Conservation (phyloP, 2,113 vertebrate genomes). For the Lamprologus callipterus region DNA sequence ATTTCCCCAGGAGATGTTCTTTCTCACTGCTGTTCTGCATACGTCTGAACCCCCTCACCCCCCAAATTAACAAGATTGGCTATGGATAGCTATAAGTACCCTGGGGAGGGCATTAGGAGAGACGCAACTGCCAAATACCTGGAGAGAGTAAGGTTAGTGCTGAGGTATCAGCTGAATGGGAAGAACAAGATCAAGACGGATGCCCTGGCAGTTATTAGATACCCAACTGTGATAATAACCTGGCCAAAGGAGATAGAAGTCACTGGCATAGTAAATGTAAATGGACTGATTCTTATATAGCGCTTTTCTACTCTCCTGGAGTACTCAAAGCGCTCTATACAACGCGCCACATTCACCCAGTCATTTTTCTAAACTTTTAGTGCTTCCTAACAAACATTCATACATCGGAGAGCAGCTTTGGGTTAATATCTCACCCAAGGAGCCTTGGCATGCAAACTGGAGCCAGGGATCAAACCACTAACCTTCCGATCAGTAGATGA, state of each 20-base stretch:
- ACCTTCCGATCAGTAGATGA: not conserved
- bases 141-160: not conserved
- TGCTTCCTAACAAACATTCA: not conserved
- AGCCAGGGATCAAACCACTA: not conserved
- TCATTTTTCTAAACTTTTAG: not conserved
- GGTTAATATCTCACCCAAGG: not conserved
- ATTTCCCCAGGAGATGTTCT: not conserved
- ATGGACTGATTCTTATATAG: not conserved
- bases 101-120: not conserved
- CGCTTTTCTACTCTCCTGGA: not conserved
- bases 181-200: accelerated
- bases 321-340: not conserved
- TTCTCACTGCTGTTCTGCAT: not conserved
- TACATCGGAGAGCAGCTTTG: not conserved
- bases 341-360: not conserved
- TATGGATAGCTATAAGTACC: not conserved
- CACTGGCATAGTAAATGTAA: not conserved
- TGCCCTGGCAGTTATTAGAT: not conserved
- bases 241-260: not conserved
- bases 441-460: not conserved
- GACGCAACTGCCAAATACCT: not conserved
- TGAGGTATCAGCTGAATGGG: not conserved
- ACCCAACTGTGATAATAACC: not conserved
- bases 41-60: not conserved
- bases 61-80: not conserved